Evolutionary conservation across 1,140 invertebrate genomes (phyloP), one percentile per base, ranked within the genome.

Genomic region (Chelonus insularis): DNA sequence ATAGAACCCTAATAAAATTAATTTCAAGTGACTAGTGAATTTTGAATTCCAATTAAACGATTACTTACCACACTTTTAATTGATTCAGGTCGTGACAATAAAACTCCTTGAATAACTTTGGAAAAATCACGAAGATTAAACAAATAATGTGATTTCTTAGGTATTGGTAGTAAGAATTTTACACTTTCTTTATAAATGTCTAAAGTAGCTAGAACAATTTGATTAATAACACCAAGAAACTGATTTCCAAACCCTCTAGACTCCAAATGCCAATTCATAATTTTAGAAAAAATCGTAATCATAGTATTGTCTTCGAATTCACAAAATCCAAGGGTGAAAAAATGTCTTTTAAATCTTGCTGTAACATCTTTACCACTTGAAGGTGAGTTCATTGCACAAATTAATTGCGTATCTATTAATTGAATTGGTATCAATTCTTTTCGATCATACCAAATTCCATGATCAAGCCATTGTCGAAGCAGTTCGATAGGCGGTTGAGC

Each of bases 401-500:
- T 89, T 61, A 91, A 82, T 76, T 89, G 93, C 32, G 97, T 86
- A 76, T 97, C 95, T 62, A 94, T 89, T 9, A 97, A 81, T 76
- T 91, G 92, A 74, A 97, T 89, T 0, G 91, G 85, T 1, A 89
- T 82, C 21, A 90, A 87, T 63, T 95, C 93, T 74, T 94, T 95
- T 11, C 89, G 82, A 74, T 97, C 93, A 75, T 96, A 95, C 87
- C 92, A 88, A 70, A 89, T 86, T 64, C 86, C 87, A 64, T 97
- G 91, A 79, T 98, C 96, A 11, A 96, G 82, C 85, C 90, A 92
- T 79, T 97, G 95, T 11, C 95, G 83, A 1, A 97, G 74, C 16
- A 98, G 77, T 76, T 98, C 95, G 45, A 97, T 93, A 0, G 95
- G 92, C 0, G 95, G 94, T 78, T 96, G 94, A 1, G 94, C 94